Percentiles rank a stretch among this genome's conserved stretches.
Conservation (phyloP, 2,797 vertebrate species). For the Discoglossus pictus region DNA sequence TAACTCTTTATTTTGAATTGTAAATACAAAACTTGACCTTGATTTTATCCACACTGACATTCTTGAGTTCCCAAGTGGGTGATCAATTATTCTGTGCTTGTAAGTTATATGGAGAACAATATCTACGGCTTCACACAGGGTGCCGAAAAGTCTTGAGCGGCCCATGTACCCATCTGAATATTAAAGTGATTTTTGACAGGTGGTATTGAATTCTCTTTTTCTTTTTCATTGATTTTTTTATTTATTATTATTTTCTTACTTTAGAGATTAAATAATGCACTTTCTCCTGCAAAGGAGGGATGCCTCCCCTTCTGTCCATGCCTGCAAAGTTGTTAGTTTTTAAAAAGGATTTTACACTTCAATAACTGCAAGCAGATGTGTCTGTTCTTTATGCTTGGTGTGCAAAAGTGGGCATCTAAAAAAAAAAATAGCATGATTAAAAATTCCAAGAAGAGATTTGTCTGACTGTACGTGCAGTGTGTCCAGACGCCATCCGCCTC, state of each 20-base stretch:
- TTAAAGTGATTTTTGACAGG: too few species aligned
- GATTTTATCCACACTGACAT: too few species aligned
- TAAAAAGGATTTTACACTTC: constrained; percentile 32
- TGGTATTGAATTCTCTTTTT: not conserved
- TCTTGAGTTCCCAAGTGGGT: too few species aligned
- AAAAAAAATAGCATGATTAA: constrained; percentile 7
- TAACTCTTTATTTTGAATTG: too few species aligned
- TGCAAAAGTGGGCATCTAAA: constrained; percentile 9
- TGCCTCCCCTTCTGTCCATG: constrained; percentile 8
- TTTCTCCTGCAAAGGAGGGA: not conserved
- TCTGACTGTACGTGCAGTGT: not conserved
- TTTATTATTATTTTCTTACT: not conserved
- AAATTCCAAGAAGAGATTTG: not conserved
- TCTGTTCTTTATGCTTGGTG: constrained; percentile 16
- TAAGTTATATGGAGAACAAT: too few species aligned
- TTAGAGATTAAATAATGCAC: not conserved
- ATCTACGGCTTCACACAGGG: too few species aligned
- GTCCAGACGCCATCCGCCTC: too few species aligned
- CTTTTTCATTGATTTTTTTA: too few species aligned
- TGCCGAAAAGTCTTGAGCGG: too few species aligned
- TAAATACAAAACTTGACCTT: too few species aligned
- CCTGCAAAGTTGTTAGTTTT: constrained; percentile 16
- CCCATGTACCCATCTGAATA: too few species aligned
- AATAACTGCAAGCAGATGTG: constrained; percentile 26
- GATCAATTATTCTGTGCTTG: too few species aligned